A percentile compares a stretch with the other conserved stretches of the same genome.
Conservation (phyloP, 2,888 invertebrate species). For the Julus scandinavius region DNA sequence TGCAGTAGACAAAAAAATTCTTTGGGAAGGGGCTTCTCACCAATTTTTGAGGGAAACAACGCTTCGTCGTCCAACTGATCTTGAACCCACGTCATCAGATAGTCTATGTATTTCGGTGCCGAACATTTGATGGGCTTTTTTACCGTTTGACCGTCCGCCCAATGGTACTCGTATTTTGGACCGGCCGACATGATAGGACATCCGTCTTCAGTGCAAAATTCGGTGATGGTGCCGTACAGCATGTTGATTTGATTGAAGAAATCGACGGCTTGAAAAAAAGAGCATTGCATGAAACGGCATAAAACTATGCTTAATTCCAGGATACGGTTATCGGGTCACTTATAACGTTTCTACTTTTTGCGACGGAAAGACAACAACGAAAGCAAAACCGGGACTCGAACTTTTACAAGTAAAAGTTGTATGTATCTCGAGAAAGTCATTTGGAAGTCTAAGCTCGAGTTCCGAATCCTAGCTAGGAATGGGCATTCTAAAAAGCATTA, state of each 20-base stretch:
- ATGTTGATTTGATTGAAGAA: constrained; percentile 99
- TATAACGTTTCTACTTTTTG: no score
- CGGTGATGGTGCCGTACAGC: constrained; percentile 99
- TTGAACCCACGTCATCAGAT: constrained; percentile 99
- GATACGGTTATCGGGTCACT: no score
- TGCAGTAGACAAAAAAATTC: neutral
- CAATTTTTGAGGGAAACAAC: constrained; percentile 97
- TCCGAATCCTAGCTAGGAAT: no score
- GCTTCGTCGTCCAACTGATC: constrained; percentile 99
- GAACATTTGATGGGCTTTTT: constrained; percentile 99
- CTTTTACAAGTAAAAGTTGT: no score
- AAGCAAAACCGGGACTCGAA: no score
- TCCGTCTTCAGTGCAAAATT: constrained; percentile 97
- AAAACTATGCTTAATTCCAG: no score
- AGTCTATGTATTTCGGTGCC: constrained; percentile 98
- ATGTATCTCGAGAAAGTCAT: no score
- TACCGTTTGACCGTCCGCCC: constrained; percentile 98
- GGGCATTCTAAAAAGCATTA: no score
- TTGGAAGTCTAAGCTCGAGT: no score
- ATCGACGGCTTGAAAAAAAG: constrained; percentile 83
- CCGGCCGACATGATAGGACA: constrained; percentile 99
- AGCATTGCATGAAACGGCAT: neutral
- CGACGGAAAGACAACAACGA: no score
- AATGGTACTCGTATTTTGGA: constrained; percentile 99
- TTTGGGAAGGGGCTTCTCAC: constrained; percentile 65